Evolutionary conservation across 2,888 invertebrate genomes (phyloP), one percentile per base, ranked within the genome.

Genomic region (Molorchus minor): DNA sequence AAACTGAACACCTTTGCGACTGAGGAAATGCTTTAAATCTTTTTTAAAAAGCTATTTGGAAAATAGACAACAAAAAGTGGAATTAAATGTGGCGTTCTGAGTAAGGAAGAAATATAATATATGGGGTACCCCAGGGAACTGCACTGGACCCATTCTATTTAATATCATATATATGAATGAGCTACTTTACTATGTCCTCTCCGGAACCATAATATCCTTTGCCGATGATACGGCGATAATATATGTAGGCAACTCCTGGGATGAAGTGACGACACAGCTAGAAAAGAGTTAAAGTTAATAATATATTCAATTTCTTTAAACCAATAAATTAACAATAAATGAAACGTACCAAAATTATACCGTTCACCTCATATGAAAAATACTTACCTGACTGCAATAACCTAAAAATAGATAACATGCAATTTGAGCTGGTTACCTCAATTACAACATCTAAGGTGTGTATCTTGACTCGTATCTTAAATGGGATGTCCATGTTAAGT

Each of bases 371-470:
- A 30, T 30, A 3, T 3, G 3, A 30, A 30, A 30, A 30, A 2
- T 5, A 30, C 7, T 30, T 5, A 3, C 90, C 90, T 0, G 13
- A 33, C 21, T 12, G n/a, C n/a, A n/a, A n/a, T n/a, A n/a, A n/a
- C n/a, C n/a, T n/a, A n/a, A n/a, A n/a, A n/a, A n/a, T n/a, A n/a
- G n/a, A n/a, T n/a, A n/a, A n/a, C n/a, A n/a, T n/a, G n/a, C n/a
- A n/a, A n/a, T n/a, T n/a, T n/a, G n/a, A n/a, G n/a, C n/a, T n/a
- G n/a, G n/a, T n/a, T n/a, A n/a, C n/a, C n/a, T n/a, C n/a, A n/a
- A n/a, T n/a, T n/a, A n/a, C n/a, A n/a, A n/a, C n/a, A n/a, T n/a
- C n/a, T n/a, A n/a, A n/a, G n/a, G n/a, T n/a, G n/a, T n/a, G n/a
- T n/a, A n/a, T n/a, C n/a, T n/a, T n/a, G n/a, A n/a, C n/a, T n/a